Base-by-base conservation (phyloP, 2,888 invertebrate species). In the Meloe dianella region DNA sequence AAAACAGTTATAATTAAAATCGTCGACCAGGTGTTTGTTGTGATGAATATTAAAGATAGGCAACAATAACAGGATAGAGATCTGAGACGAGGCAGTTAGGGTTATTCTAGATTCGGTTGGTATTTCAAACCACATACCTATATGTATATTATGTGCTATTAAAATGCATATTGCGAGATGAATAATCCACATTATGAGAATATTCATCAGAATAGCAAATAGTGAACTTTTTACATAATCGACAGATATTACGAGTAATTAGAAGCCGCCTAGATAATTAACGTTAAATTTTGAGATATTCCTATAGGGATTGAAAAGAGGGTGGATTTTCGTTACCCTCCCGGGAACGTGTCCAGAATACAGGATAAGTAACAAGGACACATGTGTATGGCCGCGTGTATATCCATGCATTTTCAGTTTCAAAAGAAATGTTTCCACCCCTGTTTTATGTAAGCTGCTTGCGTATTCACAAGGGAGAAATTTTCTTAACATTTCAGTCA, bases 381-480 rank as follows among this genome's bases (percentile, higher is more conserved):
- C 81, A 82, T 80, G 79, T 81, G 82, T 77, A 78, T 75, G 78
- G 77, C 78, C 79, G 78, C 81, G 82, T 81, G 78, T 77, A 75
- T 72, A 75, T 78, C 78, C 82, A 77, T 81, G 81, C 82, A 82
- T 81, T 82, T 82, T 82, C 82, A 81, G 82, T 82, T 82, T 81
- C 78, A 80, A 81, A 82, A 79, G 80, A 77, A 82, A 80, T 78
- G 80, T 81, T 82, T 80, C 78, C 80, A 78, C 81, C 81, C 82
- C 79, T 78, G 80, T 79, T 81, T 78, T 78, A 74, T 79, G 79
- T 81, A 81, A 81, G 81, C 81, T 80, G 80, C 82, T 83, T 82
- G 79, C 79, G 77, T 82, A 83, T 83, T 83, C 84, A 80, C 83
- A 79, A 77, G 84, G 83, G 84, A 83, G 82, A 82, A 83, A 83